These are phyloP conservation scores for Orussus abietinus DNA, from an alignment of 1,140 invertebrate species.

Conservation along the genomic window DNA sequence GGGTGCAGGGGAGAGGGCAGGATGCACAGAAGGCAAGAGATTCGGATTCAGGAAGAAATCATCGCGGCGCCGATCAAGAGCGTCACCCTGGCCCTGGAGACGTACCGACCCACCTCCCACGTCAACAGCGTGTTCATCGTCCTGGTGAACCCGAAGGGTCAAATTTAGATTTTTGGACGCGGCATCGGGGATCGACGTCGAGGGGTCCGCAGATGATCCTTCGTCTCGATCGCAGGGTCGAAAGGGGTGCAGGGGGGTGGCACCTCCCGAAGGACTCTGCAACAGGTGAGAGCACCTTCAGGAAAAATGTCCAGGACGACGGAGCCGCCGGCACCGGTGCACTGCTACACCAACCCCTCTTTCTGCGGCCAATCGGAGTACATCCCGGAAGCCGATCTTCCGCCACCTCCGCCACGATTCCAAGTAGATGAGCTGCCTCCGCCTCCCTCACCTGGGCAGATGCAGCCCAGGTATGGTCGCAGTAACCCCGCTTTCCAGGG, in stretches of 20 bases:
- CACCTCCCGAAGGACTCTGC: no score
- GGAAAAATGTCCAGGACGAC: slow-evolving; percentile 19
- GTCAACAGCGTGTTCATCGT: slow-evolving; percentile 37
- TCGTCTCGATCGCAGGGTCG: no score
- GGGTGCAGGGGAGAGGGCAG: no score
- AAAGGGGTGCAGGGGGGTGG: no score
- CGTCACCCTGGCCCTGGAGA: slow-evolving; percentile 38
- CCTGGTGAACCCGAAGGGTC: slow-evolving; percentile 26
- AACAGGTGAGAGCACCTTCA: no score
- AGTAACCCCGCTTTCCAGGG: slow-evolving; percentile 40
- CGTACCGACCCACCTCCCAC: slow-evolving; percentile 32
- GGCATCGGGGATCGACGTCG: no score
- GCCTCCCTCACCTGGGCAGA: slow-evolving; percentile 25
- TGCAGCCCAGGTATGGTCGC: slow-evolving; percentile 33
- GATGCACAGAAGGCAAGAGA: slow-evolving; percentile 29
- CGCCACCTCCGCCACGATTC: slow-evolving; percentile 39
- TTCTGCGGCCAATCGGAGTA: slow-evolving; percentile 73
- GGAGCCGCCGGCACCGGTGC: slow-evolving; percentile 30
- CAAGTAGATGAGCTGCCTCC: slow-evolving; percentile 40
- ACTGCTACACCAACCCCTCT: slow-evolving; percentile 70
- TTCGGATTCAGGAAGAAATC: background rate
- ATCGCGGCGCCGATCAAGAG: slow-evolving; percentile 11
- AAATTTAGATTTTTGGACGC: no score
- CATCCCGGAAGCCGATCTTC: slow-evolving; percentile 29
- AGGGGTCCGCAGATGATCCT: no score